Evolutionary conservation across 2,797 vertebrate species (phyloP).

Genomic region (Sus cebifrons): DNA sequence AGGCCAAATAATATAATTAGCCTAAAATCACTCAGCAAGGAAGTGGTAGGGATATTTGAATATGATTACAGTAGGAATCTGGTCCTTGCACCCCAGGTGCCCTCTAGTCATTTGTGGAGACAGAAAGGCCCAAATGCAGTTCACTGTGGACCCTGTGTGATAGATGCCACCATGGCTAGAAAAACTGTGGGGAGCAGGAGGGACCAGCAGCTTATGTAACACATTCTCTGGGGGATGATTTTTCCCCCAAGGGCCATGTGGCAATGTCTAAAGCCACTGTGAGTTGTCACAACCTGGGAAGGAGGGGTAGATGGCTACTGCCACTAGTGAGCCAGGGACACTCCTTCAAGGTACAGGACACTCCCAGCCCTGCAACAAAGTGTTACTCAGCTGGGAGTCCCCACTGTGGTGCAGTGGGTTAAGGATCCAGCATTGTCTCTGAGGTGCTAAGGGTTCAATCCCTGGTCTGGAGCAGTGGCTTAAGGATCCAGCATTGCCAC

Average conservation of each 20-base stretch:
- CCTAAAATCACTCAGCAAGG: neutral
- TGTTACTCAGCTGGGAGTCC: too few relatives aligned
- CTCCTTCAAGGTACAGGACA: too few relatives aligned
- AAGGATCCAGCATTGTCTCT: too few relatives aligned
- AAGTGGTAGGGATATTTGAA: neutral
- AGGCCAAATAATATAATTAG: neutral
- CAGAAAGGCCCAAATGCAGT: neutral
- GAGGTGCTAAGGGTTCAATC: too few relatives aligned
- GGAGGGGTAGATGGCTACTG: neutral
- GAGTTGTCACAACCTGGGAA: neutral
- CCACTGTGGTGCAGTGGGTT: too few relatives aligned
- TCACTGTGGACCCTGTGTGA: neutral
- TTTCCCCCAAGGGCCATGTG: neutral
- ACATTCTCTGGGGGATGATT: neutral
- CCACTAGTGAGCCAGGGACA: neutral
- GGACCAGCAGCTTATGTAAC: neutral
- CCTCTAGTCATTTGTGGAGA: neutral
- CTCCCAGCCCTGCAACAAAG: neutral
- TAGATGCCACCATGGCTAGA: neutral
- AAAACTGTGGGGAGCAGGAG: neutral
- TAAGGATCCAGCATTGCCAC: too few relatives aligned
- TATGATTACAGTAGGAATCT: neutral
- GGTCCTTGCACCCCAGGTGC: neutral
- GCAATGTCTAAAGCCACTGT: neutral
- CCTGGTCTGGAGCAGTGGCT: too few relatives aligned